Percentiles rank a stretch among this genome's conserved stretches.
Evolutionary conservation across 2,888 invertebrate species (phyloP).

Genomic region (Drosophila kuntzei): DNA sequence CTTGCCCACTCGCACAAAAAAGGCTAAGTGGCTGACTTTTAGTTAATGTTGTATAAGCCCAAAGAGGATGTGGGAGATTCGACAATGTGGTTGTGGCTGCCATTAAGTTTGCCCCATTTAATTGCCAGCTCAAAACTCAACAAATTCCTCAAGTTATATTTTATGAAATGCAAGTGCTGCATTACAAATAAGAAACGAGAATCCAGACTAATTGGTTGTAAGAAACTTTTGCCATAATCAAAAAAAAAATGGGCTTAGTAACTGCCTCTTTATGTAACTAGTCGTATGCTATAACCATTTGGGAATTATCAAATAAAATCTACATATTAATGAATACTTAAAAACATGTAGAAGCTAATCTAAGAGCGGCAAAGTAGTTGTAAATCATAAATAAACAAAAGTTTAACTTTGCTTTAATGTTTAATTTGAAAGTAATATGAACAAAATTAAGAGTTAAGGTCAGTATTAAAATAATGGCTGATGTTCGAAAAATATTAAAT

Average conservation of each 20-base stretch:
- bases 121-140: conserved; percentile 32
- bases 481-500: too few relatives aligned
- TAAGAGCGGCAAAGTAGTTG: not conserved
- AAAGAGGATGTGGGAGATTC: conserved; percentile 9
- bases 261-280: conserved; percentile 1
- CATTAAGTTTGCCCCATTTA: conserved; percentile 41
- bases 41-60: conserved; percentile 40
- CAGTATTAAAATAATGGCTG: too few relatives aligned
- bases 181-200: not conserved
- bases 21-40: conserved; percentile 37
- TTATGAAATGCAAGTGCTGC: conserved; percentile 24
- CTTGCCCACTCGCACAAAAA: not conserved
- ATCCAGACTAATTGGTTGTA: conserved; percentile 30
- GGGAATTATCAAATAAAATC: conserved; percentile 8
- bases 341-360: conserved; percentile 5
- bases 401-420: not conserved
- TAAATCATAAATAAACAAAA: conserved; percentile 9
- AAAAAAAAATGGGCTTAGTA: conserved; percentile 3
- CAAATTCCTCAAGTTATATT: conserved; percentile 33
- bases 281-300: not conserved
- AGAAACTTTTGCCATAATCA: conserved; percentile 10
- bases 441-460: not conserved
- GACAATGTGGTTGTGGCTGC: conserved; percentile 27
- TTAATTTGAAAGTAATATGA: not conserved
- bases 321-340: conserved; percentile 16